A percentile compares a stretch with the other conserved stretches of the same genome.
Evolutionary conservation across 2,797 vertebrate genomes (phyloP).

Genomic region (Halcyon leucocephala): DNA sequence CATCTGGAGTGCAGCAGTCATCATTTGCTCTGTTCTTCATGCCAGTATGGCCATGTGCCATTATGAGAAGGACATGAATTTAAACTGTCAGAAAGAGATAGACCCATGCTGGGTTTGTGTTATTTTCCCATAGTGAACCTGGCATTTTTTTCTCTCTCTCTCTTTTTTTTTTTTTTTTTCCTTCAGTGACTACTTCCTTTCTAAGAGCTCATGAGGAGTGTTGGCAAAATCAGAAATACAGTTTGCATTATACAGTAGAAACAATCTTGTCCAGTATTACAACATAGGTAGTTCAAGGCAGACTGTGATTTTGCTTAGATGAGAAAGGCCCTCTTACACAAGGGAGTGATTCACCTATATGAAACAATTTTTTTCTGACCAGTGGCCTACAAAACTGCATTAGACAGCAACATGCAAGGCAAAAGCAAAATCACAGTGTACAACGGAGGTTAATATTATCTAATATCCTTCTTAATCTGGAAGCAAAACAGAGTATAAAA

Average conservation of each 20-base stretch:
- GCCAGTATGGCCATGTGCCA: not conserved
- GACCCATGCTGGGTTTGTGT: not conserved
- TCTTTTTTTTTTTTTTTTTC: not conserved
- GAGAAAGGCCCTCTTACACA: not conserved
- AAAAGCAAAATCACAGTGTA: not conserved
- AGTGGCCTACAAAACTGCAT: not conserved
- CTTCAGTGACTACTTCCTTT: not conserved
- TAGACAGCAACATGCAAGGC: not conserved
- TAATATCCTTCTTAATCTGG: not conserved
- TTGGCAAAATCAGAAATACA: not conserved
- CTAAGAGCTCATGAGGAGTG: not conserved
- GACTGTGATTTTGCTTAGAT: not conserved
- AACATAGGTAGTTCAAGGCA: not conserved
- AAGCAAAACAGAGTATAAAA: slow-evolving; percentile 15
- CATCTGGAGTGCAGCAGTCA: slow-evolving; percentile 30
- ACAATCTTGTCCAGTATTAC: not conserved
- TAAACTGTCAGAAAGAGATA: slow-evolving; percentile 6
- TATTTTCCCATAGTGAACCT: not conserved
- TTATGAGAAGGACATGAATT: slow-evolving; percentile 22
- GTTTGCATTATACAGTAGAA: not conserved
- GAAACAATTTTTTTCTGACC: not conserved
- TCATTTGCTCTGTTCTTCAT: not conserved
- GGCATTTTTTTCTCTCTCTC: not conserved
- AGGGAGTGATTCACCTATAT: not conserved
- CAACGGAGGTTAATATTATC: not conserved